Percentiles rank a stretch among this genome's conserved stretches.
phyloP scores from a whole-genome alignment of 2,113 vertebrate genomes.

The Tenebrosternarchus preto region DNA sequence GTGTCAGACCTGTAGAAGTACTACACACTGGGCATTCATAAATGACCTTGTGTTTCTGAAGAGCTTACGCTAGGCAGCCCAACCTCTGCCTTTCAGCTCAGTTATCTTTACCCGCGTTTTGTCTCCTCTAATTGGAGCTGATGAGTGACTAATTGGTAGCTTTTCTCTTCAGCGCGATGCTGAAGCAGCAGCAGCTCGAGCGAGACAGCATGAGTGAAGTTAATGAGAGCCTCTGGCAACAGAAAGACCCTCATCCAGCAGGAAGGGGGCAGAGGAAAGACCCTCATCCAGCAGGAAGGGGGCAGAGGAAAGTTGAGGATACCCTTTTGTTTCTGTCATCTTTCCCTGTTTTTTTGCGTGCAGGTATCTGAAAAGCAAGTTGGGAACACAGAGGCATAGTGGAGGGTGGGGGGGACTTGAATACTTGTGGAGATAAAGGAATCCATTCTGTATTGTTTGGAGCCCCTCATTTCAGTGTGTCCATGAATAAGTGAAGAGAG shows the following conservation, averaged over 20 bases:
- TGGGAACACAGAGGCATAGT: constrained; percentile 57
- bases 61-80: constrained; percentile 83
- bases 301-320: constrained; percentile 76
- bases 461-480: constrained; percentile 74
- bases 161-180: constrained; percentile 84
- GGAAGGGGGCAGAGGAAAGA: constrained; percentile 69
- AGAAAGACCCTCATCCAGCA: constrained; percentile 71
- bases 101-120: constrained; percentile 98
- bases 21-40: constrained; percentile 50
- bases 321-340: constrained; percentile 74
- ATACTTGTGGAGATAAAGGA: constrained; percentile 78
- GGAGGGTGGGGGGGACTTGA: constrained; percentile 68
- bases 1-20: constrained; percentile 65
- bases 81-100: constrained; percentile 77
- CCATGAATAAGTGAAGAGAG: constrained; percentile 69
- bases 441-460: constrained; percentile 74
- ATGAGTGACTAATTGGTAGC: constrained; percentile 99
- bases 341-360: constrained; percentile 69
- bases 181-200: constrained; percentile 83
- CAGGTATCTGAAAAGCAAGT: constrained; percentile 78
- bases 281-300: constrained; percentile 67
- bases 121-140: constrained; percentile 99
- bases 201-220: constrained; percentile 89
- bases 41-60: constrained; percentile 84
- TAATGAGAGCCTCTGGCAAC: constrained; percentile 89